These are phyloP conservation scores for Piprites chloris DNA, from an alignment of 2,113 vertebrate species.

Conservation along the genomic window DNA sequence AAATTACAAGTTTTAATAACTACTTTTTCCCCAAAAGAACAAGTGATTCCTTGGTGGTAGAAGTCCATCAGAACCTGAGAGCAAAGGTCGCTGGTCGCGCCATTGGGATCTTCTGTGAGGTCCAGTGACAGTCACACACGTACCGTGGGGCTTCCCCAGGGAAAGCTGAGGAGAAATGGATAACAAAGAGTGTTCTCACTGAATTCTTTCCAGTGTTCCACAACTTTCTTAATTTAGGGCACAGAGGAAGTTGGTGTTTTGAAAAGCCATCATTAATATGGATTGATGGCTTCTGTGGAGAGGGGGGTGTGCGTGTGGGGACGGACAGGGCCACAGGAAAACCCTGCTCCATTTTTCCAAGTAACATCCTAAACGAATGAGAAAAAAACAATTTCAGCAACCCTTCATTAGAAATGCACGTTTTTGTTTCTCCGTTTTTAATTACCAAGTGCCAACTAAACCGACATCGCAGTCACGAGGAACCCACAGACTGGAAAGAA, in stretches of 20 bases:
- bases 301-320: background rate
- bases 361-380: background rate
- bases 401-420: background rate
- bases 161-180: background rate
- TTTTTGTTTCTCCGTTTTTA: background rate
- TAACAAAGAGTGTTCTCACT: background rate
- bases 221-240: background rate
- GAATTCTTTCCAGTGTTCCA: background rate
- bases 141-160: background rate
- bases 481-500: background rate
- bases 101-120: background rate
- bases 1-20: constrained; percentile 1
- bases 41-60: constrained; percentile 34
- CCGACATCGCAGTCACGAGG: background rate
- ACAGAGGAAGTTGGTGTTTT: background rate
- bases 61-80: constrained; percentile 67
- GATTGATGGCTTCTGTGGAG: background rate
- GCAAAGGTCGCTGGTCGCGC: background rate
- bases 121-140: background rate
- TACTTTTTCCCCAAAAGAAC: constrained; percentile 1
- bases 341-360: background rate
- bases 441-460: background rate
- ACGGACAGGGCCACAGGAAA: background rate
- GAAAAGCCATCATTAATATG: fast-evolving
- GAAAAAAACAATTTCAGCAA: background rate